A percentile compares a stretch with the other conserved stretches of the same genome.
Evolutionary conservation across 2,113 vertebrate species (phyloP).

Genomic region (Chamaea fasciata): DNA sequence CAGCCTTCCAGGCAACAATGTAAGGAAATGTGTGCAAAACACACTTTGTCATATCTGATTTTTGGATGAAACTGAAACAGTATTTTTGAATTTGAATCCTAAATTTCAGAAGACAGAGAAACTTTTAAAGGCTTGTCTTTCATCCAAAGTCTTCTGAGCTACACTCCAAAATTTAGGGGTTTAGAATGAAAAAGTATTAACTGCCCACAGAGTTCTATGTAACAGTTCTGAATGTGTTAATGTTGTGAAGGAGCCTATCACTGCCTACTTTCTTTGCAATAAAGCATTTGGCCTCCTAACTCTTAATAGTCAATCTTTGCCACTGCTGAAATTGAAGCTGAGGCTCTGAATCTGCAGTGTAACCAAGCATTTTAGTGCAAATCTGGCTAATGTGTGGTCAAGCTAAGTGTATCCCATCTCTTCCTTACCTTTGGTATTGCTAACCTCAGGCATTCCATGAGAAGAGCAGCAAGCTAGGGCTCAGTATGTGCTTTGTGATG

Average conservation of each 20-base stretch:
- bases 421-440: neutral
- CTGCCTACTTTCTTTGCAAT: neutral
- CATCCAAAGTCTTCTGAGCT: neutral
- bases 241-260: neutral
- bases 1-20: too few relatives aligned
- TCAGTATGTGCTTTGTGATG: neutral
- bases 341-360: neutral
- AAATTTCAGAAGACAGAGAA: neutral
- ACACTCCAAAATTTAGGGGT: neutral
- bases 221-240: neutral
- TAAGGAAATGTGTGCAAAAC: neutral
- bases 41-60: neutral
- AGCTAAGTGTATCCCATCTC: neutral
- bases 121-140: neutral
- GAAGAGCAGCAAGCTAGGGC: neutral
- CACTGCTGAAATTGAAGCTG: neutral
- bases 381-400: neutral
- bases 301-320: neutral
- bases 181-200: neutral
- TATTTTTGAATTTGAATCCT: neutral
- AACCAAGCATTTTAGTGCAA: neutral
- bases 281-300: neutral
- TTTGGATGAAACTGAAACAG: neutral
- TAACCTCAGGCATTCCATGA: neutral
- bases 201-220: neutral